Evolutionary conservation across 2,113 vertebrate species (phyloP).

Genomic region (Anolis sagrei): DNA sequence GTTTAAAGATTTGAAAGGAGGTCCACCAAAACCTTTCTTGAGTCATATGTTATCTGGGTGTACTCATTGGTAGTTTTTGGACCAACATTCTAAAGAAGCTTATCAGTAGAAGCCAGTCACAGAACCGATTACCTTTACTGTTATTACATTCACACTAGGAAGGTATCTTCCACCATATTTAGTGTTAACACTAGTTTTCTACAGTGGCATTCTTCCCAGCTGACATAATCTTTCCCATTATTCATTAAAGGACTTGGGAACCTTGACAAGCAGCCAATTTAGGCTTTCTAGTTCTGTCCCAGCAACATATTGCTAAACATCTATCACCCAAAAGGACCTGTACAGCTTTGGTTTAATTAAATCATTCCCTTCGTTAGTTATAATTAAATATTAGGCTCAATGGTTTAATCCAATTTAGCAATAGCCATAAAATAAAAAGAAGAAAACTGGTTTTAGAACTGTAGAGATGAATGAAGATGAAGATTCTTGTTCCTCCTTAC

Average conservation of each 20-base stretch:
- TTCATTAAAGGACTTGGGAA: not conserved
- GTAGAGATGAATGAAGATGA: too few relatives aligned
- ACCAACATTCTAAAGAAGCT: too few relatives aligned
- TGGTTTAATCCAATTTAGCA: constrained; percentile 20
- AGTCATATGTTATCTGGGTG: too few relatives aligned
- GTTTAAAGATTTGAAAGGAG: too few relatives aligned
- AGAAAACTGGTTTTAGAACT: not conserved
- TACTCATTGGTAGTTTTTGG: too few relatives aligned
- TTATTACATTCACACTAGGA: too few relatives aligned
- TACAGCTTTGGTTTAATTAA: constrained; percentile 22
- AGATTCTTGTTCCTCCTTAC: too few relatives aligned
- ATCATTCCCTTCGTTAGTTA: constrained; percentile 18
- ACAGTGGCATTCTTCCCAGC: not conserved
- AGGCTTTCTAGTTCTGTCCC: not conserved
- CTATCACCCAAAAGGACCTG: not conserved
- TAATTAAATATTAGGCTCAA: not conserved
- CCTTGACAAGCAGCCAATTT: not conserved
- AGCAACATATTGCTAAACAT: not conserved
- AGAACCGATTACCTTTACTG: too few relatives aligned
- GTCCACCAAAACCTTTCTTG: too few relatives aligned
- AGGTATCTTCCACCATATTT: not conserved
- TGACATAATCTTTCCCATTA: too few relatives aligned
- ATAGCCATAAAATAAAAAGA: not conserved
- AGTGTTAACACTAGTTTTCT: not conserved
- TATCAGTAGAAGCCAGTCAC: too few relatives aligned